Percentiles rank a stretch among this genome's conserved stretches.
Conservation (phyloP, 2,113 vertebrate genomes). For the Catagonus wagneri region DNA sequence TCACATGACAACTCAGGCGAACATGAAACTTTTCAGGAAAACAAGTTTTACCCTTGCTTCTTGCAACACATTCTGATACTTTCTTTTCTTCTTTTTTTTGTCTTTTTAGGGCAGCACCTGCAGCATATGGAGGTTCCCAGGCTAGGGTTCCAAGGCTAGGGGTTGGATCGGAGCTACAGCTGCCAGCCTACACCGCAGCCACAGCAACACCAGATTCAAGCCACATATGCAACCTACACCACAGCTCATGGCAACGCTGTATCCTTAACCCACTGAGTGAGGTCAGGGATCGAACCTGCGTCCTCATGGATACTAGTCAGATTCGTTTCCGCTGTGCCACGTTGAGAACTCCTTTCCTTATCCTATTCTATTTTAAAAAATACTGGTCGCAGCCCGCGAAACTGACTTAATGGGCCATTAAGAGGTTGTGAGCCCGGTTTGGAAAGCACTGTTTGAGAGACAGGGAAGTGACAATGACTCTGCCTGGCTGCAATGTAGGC, state of each 20-base stretch:
- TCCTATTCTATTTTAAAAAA: neutral
- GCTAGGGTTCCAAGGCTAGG: no score
- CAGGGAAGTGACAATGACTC: neutral
- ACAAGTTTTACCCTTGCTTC: neutral
- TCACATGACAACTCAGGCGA: neutral
- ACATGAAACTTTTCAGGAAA: slow-evolving; percentile 32
- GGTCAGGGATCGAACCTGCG: no score
- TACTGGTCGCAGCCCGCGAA: neutral
- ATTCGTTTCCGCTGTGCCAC: no score
- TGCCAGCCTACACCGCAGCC: no score
- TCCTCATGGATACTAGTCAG: no score
- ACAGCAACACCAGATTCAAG: no score
- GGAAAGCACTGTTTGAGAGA: neutral
- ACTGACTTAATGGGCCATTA: neutral
- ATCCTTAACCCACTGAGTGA: no score
- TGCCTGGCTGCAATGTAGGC: neutral
- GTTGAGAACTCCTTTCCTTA: neutral
- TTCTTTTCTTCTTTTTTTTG: neutral
- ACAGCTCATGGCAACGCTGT: no score
- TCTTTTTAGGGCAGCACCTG: no score
- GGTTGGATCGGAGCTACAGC: no score
- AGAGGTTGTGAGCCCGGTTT: neutral
- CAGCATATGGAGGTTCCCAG: no score
- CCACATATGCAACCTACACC: no score
- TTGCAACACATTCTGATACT: neutral